These are phyloP conservation scores for Halcyon chelicuti DNA, from an alignment of 2,797 vertebrate genomes.

Conservation along the genomic window DNA sequence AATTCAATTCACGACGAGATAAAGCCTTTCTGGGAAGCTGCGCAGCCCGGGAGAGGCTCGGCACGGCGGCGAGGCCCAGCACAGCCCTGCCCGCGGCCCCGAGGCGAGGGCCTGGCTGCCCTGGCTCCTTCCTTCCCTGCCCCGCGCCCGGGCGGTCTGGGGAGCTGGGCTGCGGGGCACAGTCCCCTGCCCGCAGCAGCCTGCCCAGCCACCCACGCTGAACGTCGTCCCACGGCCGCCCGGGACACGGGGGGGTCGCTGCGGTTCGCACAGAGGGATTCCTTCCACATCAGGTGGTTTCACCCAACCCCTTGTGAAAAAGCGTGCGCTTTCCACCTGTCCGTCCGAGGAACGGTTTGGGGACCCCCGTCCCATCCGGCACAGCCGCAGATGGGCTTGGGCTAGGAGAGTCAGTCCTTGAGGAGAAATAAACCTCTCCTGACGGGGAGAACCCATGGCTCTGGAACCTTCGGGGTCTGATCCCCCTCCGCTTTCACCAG, in stretches of 20 bases:
- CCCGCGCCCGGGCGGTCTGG: accelerated
- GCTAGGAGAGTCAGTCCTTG: not conserved
- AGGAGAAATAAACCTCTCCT: not conserved
- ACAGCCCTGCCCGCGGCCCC: not conserved
- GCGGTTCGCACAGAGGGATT: not conserved
- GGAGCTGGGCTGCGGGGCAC: not conserved
- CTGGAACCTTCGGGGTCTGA: not conserved
- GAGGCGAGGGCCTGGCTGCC: accelerated
- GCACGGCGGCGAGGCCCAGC: not conserved
- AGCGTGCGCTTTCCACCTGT: accelerated
- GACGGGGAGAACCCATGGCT: not conserved
- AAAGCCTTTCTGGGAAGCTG: constrained; percentile 52
- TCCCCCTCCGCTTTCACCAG: not conserved
- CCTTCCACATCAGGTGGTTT: not conserved
- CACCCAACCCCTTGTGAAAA: accelerated
- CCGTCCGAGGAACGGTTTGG: accelerated
- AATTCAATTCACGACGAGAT: not conserved
- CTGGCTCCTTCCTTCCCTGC: not conserved
- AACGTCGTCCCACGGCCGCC: too few species aligned
- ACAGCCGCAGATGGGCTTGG: accelerated
- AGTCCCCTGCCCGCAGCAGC: not conserved
- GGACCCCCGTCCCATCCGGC: not conserved
- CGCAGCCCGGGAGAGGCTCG: constrained; percentile 35
- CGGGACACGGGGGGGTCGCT: too few species aligned
- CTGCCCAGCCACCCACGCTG: not conserved